phyloP scores from a whole-genome alignment of 1,140 invertebrate genomes.

The Phymastichus coffea region DNA sequence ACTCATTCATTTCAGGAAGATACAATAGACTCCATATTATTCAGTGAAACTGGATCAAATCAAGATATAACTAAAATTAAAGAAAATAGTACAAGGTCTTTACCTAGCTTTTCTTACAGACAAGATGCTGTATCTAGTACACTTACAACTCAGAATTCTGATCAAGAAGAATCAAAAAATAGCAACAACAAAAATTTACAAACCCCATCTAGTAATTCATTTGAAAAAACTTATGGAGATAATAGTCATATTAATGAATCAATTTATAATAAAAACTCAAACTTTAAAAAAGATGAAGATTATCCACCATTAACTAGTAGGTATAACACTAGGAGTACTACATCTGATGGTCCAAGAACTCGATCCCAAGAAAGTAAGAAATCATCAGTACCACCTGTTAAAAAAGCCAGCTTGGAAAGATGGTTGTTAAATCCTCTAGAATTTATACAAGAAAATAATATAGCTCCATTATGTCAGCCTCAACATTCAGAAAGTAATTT shows the following conservation, averaged over 20 bases:
- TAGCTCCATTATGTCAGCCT: constrained; percentile 30
- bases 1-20: background rate
- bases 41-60: too few species aligned
- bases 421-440: constrained; percentile 18
- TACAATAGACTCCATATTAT: background rate
- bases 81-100: too few species aligned
- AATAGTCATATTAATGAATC: background rate
- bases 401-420: constrained; percentile 4
- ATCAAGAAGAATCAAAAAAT: background rate
- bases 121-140: background rate
- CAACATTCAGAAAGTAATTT: constrained; percentile 4
- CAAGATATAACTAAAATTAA: too few species aligned
- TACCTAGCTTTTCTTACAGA: background rate
- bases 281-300: background rate
- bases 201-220: background rate
- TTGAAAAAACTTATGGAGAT: background rate
- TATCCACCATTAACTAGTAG: background rate
- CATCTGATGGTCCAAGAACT: too few species aligned
- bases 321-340: background rate
- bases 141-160: background rate
- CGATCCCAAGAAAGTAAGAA: background rate
- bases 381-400: background rate
- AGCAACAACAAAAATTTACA: background rate
- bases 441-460: constrained; percentile 22
- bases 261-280: background rate